A percentile compares a stretch with the other conserved stretches of the same genome.
These are phyloP conservation scores for Enteromius treurensis DNA, from an alignment of 2,797 vertebrate species.

Conservation along the genomic window DNA sequence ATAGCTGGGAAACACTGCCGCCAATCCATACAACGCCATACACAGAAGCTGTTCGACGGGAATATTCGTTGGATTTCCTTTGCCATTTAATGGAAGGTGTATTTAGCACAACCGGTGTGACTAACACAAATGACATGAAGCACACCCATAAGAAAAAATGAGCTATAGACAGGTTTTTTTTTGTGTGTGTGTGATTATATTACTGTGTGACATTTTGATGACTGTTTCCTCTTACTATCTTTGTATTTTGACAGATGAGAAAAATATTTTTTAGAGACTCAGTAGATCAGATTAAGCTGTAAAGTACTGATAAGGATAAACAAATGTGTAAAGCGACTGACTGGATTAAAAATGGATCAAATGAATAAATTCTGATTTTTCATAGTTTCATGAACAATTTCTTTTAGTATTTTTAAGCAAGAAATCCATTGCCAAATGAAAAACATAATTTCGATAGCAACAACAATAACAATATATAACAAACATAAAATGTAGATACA, in stretches of 20 bases:
- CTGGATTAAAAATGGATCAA: neutral
- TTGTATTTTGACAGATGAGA: neutral
- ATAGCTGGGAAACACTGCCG: conserved; percentile 6
- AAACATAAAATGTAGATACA: neutral
- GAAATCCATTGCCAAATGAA: neutral
- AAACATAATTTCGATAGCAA: neutral
- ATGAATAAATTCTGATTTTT: neutral
- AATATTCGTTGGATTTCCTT: neutral
- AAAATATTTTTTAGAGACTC: neutral
- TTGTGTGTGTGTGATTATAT: neutral
- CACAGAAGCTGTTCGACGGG: neutral
- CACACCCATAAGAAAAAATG: conserved; percentile 11
- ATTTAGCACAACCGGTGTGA: conserved; percentile 13
- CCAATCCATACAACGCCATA: neutral
- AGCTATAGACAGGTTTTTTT: neutral
- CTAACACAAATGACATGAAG: conserved; percentile 13
- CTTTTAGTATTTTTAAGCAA: neutral
- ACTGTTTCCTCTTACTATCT: neutral
- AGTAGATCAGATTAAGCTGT: neutral
- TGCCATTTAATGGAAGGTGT: neutral
- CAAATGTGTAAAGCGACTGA: neutral
- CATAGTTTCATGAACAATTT: neutral
- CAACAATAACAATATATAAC: neutral
- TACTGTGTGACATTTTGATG: neutral
- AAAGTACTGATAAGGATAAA: neutral